Conservation (phyloP, 1,140 invertebrate genomes). For the Cotesia glomerata region DNA sequence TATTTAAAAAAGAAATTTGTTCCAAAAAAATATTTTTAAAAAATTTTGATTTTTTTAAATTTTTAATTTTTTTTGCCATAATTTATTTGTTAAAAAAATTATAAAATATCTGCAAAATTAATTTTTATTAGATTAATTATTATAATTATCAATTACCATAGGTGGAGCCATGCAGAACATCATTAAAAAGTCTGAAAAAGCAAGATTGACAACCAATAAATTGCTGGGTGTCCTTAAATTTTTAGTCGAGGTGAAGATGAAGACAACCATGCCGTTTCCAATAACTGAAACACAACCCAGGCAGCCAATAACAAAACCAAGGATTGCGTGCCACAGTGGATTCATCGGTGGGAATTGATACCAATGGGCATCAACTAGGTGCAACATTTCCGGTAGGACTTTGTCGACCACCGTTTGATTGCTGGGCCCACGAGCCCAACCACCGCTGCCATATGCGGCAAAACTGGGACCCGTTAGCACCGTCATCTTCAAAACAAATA, state of each 20-base stretch:
- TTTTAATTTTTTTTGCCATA: too few species aligned
- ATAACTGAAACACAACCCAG: slow-evolving; percentile 67
- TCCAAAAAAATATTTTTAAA: too few species aligned
- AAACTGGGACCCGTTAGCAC: slow-evolving; percentile 56
- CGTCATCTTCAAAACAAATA: slow-evolving; percentile 49
- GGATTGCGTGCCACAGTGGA: slow-evolving; percentile 70
- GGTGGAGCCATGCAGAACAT: slow-evolving; percentile 58
- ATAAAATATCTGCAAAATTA: too few species aligned
- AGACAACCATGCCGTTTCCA: slow-evolving; percentile 71
- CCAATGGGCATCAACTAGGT: slow-evolving; percentile 69
- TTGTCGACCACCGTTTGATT: slow-evolving; percentile 58
- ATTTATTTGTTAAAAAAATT: too few species aligned
- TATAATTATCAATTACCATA: slow-evolving; percentile 43
- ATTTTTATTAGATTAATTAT: too few species aligned
- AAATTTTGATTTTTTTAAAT: too few species aligned
- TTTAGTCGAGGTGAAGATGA: slow-evolving; percentile 69
- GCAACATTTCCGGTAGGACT: slow-evolving; percentile 67
- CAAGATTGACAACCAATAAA: slow-evolving; percentile 67
- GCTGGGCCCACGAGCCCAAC: slow-evolving; percentile 35
- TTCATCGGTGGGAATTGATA: slow-evolving; percentile 73
- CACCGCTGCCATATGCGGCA: slow-evolving; percentile 47
- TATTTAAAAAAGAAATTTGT: too few species aligned
- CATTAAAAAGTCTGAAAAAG: slow-evolving; percentile 66
- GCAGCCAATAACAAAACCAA: slow-evolving; percentile 69
- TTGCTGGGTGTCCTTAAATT: slow-evolving; percentile 67